Percentiles rank a stretch among this genome's conserved stretches.
These are phyloP conservation scores for Elanus axillaris DNA, from an alignment of 2,113 vertebrate genomes.

Conservation along the genomic window DNA sequence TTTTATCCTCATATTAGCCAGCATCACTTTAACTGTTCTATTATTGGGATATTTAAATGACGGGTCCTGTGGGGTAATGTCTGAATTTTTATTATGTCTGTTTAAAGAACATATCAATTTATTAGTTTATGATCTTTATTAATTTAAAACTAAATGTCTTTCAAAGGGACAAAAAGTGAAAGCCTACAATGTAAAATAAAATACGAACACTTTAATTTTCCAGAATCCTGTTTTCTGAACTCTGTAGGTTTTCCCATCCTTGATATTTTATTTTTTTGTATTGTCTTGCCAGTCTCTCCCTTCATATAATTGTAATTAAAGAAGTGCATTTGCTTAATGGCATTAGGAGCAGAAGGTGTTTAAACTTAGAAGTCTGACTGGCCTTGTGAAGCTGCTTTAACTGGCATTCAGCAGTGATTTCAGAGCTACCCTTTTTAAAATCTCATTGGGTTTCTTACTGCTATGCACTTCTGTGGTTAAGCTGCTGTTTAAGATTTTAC, in stretches of 20 bases:
- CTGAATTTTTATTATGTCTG: constrained; percentile 54
- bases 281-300: constrained; percentile 9
- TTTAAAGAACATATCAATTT: constrained; percentile 31
- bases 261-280: background rate
- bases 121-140: constrained; percentile 44
- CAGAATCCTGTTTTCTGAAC: constrained; percentile 5
- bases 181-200: constrained; percentile 21
- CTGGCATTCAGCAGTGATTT: constrained; percentile 5
- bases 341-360: background rate
- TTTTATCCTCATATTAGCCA: constrained; percentile 70
- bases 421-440: background rate
- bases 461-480: constrained; percentile 21
- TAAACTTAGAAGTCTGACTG: background rate
- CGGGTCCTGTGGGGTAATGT: constrained; percentile 53
- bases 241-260: background rate
- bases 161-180: constrained; percentile 8
- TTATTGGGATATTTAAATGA: constrained; percentile 59
- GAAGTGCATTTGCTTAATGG: background rate
- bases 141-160: constrained; percentile 15
- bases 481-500: constrained; percentile 37
- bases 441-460: background rate
- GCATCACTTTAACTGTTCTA: constrained; percentile 65
- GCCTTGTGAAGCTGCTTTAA: constrained; percentile 1
- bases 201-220: background rate
- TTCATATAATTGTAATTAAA: background rate